phyloP scores from a whole-genome alignment of 1,140 invertebrate genomes.

The Lepidurus packardi region DNA sequence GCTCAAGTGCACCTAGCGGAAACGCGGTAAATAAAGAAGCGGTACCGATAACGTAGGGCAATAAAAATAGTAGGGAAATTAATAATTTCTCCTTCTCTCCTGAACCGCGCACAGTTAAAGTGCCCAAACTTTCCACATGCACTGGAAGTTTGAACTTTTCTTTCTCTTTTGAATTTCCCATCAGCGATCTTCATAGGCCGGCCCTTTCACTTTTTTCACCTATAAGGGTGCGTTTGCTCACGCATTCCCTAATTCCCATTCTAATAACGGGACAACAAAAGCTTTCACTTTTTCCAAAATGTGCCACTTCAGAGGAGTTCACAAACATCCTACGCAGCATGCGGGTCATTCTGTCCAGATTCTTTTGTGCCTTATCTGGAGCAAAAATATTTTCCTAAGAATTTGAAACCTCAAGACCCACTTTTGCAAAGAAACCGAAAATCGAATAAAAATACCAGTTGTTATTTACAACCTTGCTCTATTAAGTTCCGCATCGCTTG shows the following conservation, averaged over 20 bases:
- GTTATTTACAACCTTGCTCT: background rate
- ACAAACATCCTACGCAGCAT: background rate
- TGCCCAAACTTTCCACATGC: no score
- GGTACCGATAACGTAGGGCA: no score
- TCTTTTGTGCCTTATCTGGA: background rate
- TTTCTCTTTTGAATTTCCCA: background rate
- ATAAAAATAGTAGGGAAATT: no score
- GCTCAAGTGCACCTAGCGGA: no score
- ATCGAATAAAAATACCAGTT: background rate
- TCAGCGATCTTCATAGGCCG: background rate
- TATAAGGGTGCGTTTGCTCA: background rate
- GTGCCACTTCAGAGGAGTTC: background rate
- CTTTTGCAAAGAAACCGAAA: background rate
- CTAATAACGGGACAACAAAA: background rate
- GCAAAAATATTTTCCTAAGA: background rate
- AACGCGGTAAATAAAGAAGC: no score
- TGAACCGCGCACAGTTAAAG: no score
- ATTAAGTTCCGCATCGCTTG: background rate
- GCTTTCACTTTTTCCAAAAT: constrained; percentile 1
- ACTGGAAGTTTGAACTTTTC: no score
- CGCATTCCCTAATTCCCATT: background rate
- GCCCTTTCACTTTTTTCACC: constrained; percentile 17
- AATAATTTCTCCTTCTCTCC: no score
- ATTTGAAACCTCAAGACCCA: background rate
- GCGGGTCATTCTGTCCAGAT: background rate